Evolutionary conservation across 2,113 vertebrate genomes (phyloP), one percentile per base, ranked within the genome.

Genomic region (Melierax canorus): DNA sequence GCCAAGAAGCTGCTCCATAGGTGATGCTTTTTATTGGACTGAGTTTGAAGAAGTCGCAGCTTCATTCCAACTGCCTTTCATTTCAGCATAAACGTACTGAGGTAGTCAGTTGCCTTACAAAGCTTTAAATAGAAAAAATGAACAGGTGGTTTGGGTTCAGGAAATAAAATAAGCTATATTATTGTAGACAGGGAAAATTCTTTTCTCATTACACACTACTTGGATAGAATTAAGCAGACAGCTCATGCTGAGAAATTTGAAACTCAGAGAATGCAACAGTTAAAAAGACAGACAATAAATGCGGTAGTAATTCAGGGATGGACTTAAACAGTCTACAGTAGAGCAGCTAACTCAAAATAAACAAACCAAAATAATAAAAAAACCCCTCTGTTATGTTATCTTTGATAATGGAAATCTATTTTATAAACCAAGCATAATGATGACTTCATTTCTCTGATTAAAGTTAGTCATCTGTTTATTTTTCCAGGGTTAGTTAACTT

Each of bases 371-470:
- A 89, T 67, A 95, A 64, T 39, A 74, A 86, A 74, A 84, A 5
- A 2, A 2, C 23, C 58, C 58, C 92, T 88, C 24, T 67, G 27
- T 81, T 93, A 87, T 84, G 94, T 85, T 94, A 88, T 92, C 94
- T 76, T 90, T 92, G 86, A 96, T 88, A 96, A 80, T 96, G 94
- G 78, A 96, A 97, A 94, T 68, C 96, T 90, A 83, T 98, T 99
- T 99, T 99, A 98, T 98, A 98, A 99, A 98, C 97, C 97, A 98
- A 98, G 98, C 98, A 98, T 98, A 98, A 98, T 99, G 99, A 99
- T 99, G 98, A 99, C 98, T 99, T 98, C 98, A 99, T 99, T 98
- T 98, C 98, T 99, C 97, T 97, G 97, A 98, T 99, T 99, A 98
- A 98, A 98, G 98, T 98, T 98, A 98, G 97, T 98, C 97, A 98